Base-by-base conservation (phyloP, 2,797 vertebrate species). In the Rhinogobio ventralis region DNA sequence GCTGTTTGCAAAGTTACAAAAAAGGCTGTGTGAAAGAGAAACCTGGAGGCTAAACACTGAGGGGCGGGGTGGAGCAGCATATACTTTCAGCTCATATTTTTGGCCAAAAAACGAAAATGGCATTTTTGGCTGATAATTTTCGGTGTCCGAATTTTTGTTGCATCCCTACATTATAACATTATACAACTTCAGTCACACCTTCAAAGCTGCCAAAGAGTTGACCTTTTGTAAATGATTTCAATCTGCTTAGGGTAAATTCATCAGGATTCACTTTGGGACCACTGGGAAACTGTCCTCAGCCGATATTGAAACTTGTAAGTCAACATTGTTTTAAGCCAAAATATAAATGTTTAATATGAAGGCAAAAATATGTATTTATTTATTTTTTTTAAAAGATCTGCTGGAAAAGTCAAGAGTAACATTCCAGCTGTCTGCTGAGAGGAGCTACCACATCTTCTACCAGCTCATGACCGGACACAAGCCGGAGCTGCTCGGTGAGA, bases 381-480 rank as follows among this genome's bases (percentile, higher is more conserved):
- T 10, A n/a, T 57, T 0, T 55, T 19, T 7, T 23, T 51, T 45
- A 15, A 0, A 81, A 96, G 95, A 96, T 92, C 91, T 96, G 86
- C 91, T 96, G 85, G 95, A 96, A 89, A 96, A 96, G 82, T 96
- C 95, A 28, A 93, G 95, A 85, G 95, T 96, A 42, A 95, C 95
- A 85, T 96, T 96, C 91, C 95, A 96, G 92, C 91, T 96, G 4
- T 94, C 95, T 75, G 94, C 94, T 28, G 95, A 96, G 90, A 95
- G 95, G 83, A 96, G 95, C 84, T 96, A 95, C 75, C 95, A 96
- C 87, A 96, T 96, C 85, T 96, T 96, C 79, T 96, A 96, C 79
- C 95, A 96, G 82, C 72, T 96, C 85, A 94, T 91, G 78, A 95
- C 94, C 66, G 95, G 94, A 45, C 95, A 94, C 91, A 96, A 95